phyloP scores from a whole-genome alignment of 2,797 vertebrate species.

The Chromis chromis region DNA sequence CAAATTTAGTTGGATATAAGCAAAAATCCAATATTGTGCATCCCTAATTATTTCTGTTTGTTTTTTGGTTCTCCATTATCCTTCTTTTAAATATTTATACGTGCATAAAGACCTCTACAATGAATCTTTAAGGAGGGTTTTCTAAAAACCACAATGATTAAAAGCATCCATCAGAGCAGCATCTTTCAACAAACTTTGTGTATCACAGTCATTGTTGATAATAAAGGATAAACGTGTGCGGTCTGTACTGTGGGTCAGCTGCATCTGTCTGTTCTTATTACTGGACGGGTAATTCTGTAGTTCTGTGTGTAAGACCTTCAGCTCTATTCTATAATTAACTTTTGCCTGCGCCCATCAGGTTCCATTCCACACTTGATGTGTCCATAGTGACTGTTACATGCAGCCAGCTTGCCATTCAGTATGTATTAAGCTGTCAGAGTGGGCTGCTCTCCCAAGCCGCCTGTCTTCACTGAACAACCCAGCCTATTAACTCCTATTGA shows the following conservation, averaged over 20 bases:
- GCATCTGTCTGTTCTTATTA: slow-evolving; percentile 74
- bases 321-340: slow-evolving; percentile 85
- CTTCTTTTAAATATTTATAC: neutral
- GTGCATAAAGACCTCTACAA: neutral
- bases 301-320: slow-evolving; percentile 81
- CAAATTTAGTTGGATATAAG: too few species aligned
- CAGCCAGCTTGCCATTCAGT: slow-evolving; percentile 84
- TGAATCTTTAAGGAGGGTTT: neutral
- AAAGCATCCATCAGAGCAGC: neutral
- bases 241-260: slow-evolving; percentile 51
- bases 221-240: slow-evolving; percentile 23
- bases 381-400: slow-evolving; percentile 79
- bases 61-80: neutral
- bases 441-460: slow-evolving; percentile 86
- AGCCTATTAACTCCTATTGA: slow-evolving; percentile 99
- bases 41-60: too few species aligned
- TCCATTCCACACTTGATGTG: slow-evolving; percentile 79
- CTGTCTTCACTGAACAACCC: slow-evolving; percentile 91
- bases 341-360: slow-evolving; percentile 80
- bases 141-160: neutral
- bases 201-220: slow-evolving; percentile 46
- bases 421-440: slow-evolving; percentile 87
- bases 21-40: too few species aligned
- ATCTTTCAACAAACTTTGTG: slow-evolving; percentile 41
- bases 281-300: slow-evolving; percentile 75